Percentiles rank a stretch among this genome's conserved stretches.
Evolutionary conservation across 1,140 invertebrate species (phyloP).

Genomic region (Leucophenga varia): DNA sequence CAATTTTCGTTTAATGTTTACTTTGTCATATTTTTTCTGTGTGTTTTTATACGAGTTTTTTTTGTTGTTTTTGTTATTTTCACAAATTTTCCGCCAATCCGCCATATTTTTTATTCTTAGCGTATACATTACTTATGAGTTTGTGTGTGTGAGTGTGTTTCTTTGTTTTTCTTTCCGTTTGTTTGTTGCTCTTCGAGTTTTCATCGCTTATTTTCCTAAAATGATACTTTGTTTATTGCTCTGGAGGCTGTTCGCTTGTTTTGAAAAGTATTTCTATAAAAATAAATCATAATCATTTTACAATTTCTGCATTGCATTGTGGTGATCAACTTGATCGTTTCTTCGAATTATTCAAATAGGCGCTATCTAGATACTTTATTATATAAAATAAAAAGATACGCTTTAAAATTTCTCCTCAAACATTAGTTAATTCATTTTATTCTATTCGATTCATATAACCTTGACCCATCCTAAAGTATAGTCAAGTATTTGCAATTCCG

Average conservation of each 20-base stretch:
- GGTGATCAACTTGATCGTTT: too few relatives aligned
- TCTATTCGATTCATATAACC: too few relatives aligned
- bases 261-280: conserved; percentile 9
- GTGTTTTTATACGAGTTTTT: conserved; percentile 25
- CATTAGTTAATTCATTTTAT: too few relatives aligned
- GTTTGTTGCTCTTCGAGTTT: conserved; percentile 37
- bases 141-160: conserved; percentile 9
- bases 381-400: too few relatives aligned
- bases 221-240: conserved; percentile 51
- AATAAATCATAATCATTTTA: too few relatives aligned
- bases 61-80: conserved; percentile 26
- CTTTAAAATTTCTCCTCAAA: too few relatives aligned
- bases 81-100: conserved; percentile 7
- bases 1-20: conserved; percentile 42
- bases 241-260: conserved; percentile 9
- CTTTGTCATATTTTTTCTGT: conserved; percentile 45
- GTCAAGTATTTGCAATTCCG: too few relatives aligned
- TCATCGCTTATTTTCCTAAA: conserved; percentile 18
- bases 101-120: conserved; percentile 17
- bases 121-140: conserved; percentile 1
- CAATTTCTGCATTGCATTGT: too few relatives aligned
- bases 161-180: conserved; percentile 20
- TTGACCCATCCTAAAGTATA: too few relatives aligned
- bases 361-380: too few relatives aligned
- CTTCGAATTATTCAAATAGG: too few relatives aligned